Evolutionary conservation across 2,797 vertebrate genomes (phyloP).

Genomic region (Lagocephalus sceleratus): DNA sequence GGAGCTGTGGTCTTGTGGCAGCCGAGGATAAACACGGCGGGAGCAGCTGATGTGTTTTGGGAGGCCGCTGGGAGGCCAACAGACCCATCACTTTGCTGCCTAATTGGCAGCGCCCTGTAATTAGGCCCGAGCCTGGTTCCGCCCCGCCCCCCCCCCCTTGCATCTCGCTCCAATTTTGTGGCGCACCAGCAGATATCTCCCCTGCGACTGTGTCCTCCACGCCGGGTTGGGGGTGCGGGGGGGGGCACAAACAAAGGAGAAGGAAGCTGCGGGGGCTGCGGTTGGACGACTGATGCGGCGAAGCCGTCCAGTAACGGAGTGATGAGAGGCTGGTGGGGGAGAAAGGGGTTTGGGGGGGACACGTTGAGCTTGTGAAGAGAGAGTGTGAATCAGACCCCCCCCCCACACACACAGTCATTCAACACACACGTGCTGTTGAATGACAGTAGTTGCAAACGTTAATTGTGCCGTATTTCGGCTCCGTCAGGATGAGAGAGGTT

Average conservation of each 20-base stretch:
- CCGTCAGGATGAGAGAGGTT: slow-evolving; percentile 54
- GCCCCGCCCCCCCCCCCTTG: slow-evolving; percentile 48
- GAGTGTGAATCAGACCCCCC: slow-evolving; percentile 57
- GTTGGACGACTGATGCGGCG: slow-evolving; percentile 58
- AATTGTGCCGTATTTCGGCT: slow-evolving; percentile 52
- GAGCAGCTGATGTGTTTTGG: slow-evolving; percentile 66
- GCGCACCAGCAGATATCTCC: slow-evolving; percentile 68
- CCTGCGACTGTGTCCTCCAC: slow-evolving; percentile 67
- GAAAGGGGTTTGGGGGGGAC: slow-evolving; percentile 33
- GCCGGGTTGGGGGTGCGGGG: slow-evolving; percentile 37
- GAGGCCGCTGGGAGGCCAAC: slow-evolving; percentile 65
- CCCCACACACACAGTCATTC: too few relatives aligned
- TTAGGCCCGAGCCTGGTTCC: slow-evolving; percentile 60
- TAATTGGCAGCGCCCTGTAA: slow-evolving; percentile 65
- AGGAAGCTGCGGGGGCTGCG: slow-evolving; percentile 57
- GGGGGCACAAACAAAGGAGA: slow-evolving; percentile 51
- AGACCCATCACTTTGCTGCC: slow-evolving; percentile 64
- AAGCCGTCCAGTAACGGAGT: slow-evolving; percentile 63
- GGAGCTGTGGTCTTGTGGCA: slow-evolving; percentile 66
- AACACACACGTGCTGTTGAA: slow-evolving; percentile 35
- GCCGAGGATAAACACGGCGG: slow-evolving; percentile 70
- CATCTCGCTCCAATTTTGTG: slow-evolving; percentile 65
- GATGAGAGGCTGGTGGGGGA: slow-evolving; percentile 30
- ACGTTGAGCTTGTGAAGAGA: slow-evolving; percentile 29
- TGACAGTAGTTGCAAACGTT: slow-evolving; percentile 49